These are phyloP conservation scores for Lithophane socia DNA, from an alignment of 2,888 invertebrate species.

Conservation along the genomic window DNA sequence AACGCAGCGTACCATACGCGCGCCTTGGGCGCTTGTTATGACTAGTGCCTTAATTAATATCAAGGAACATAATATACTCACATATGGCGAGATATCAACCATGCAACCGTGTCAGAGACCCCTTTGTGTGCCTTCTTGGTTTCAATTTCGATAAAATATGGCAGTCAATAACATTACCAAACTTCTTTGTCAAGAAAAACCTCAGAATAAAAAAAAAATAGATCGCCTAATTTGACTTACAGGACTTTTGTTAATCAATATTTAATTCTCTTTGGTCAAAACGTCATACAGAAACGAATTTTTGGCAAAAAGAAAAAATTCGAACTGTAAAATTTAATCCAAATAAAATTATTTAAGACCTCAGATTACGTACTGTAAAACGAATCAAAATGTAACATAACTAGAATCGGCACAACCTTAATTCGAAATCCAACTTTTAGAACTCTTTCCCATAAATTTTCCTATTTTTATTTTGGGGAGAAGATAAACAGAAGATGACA, in stretches of 20 bases:
- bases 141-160: neutral
- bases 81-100: too few species aligned
- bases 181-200: conserved; percentile 6
- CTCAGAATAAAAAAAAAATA: too few species aligned
- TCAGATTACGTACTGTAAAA: neutral
- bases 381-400: conserved; percentile 29
- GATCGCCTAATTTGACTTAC: neutral
- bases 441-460: neutral
- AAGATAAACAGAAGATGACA: neutral
- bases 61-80: too few species aligned
- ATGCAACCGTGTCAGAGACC: too few species aligned
- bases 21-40: too few species aligned
- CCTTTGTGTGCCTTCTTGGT: neutral
- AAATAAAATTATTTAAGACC: neutral
- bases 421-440: neutral
- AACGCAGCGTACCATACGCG: too few species aligned
- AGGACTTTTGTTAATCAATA: neutral
- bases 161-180: neutral
- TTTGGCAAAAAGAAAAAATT: conserved; percentile 15
- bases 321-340: neutral
- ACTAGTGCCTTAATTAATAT: too few species aligned
- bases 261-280: conserved; percentile 22
- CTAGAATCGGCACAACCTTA: neutral
- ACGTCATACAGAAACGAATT: conserved; percentile 25
- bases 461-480: neutral